Conservation (phyloP, 2,888 invertebrate genomes). For the Tetramorium bicarinatum region DNA sequence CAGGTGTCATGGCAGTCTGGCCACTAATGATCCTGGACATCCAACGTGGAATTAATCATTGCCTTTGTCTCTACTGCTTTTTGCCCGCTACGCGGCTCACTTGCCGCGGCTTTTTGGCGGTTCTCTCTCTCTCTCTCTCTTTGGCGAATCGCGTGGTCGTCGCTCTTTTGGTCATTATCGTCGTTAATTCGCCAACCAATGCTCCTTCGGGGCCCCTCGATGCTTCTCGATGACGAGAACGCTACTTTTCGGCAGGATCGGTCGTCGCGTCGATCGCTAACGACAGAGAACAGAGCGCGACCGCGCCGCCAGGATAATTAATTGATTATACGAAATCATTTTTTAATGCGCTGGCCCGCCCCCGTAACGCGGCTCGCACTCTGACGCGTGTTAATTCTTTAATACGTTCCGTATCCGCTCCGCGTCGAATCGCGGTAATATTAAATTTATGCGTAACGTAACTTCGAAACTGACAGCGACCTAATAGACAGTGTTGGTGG, state of each 20-base stretch:
- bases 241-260: slow-evolving; percentile 40
- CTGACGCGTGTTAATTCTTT: slow-evolving; percentile 32
- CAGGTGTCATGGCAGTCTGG: slow-evolving; percentile 85
- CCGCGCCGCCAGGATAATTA: background rate
- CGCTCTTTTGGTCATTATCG: slow-evolving; percentile 67
- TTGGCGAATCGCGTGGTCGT: slow-evolving; percentile 55
- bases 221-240: slow-evolving; percentile 47
- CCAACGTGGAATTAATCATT: slow-evolving; percentile 85
- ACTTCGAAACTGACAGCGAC: slow-evolving; percentile 36
- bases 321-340: slow-evolving; percentile 26
- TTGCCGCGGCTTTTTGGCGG: slow-evolving; percentile 68
- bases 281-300: background rate
- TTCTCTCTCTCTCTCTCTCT: slow-evolving; percentile 49
- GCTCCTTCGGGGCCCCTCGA: slow-evolving; percentile 10
- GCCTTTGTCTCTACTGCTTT: slow-evolving; percentile 83
- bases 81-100: slow-evolving; percentile 68
- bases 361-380: background rate
- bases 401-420: background rate
- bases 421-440: slow-evolving; percentile 19
- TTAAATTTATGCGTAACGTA: slow-evolving; percentile 35
- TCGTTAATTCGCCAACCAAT: slow-evolving; percentile 63
- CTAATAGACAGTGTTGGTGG: slow-evolving; percentile 20
- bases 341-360: background rate
- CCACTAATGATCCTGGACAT: slow-evolving; percentile 84
- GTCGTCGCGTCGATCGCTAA: slow-evolving; percentile 23